Base-by-base conservation (phyloP, 2,113 vertebrate genomes). In the Phylloscopus whistleri region DNA sequence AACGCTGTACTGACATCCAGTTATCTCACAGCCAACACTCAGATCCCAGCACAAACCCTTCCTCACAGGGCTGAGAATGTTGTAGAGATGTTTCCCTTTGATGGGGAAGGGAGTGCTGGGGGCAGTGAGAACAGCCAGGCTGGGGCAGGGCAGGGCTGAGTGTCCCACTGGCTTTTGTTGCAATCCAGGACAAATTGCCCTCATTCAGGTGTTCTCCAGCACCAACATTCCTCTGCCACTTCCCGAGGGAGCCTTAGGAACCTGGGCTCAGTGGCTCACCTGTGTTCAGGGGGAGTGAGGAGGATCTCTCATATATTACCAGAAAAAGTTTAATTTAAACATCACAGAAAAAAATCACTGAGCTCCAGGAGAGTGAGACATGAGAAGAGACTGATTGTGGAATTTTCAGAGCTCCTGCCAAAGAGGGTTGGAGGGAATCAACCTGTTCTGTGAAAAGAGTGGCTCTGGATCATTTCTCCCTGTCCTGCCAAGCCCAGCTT, bases 371-470 rank as follows among this genome's bases (percentile, higher is more conserved):
- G 20, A 7, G 49, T 33, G 35, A 79, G 41, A 24, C 7, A 1
- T 9, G 27, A 64, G 58, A 28, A 51, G 39, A 66, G 48, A 8
- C 73, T 35, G 48, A 2, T 1, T 46, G 33, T 55, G 60, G 43
- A 13, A 9, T 72, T 64, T 68, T 63, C 74, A 56, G 33, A 62
- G 79, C 43, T 9, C 8, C 26, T 30, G 16, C 5, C 51, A 14
- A 4, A 46, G 49, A 24, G 37, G 31, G 46, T 1, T 70, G n/a
- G 59, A 70, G 46, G 0, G 3, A 72, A 16, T 21, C 3, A 0
- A 8, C 24, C 22, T 43, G 48, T 41, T 53, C 19, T n/a, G 46
- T 14, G 23, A 8, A 14, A 22, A 19, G 52, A 19, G 30, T 5
- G 15, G 27, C 4, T 9, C 1, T 12, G 59, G 16, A 21, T 58